These are phyloP conservation scores for Hyles euphorbiae DNA, from an alignment of 1,140 invertebrate species.

Conservation along the genomic window DNA sequence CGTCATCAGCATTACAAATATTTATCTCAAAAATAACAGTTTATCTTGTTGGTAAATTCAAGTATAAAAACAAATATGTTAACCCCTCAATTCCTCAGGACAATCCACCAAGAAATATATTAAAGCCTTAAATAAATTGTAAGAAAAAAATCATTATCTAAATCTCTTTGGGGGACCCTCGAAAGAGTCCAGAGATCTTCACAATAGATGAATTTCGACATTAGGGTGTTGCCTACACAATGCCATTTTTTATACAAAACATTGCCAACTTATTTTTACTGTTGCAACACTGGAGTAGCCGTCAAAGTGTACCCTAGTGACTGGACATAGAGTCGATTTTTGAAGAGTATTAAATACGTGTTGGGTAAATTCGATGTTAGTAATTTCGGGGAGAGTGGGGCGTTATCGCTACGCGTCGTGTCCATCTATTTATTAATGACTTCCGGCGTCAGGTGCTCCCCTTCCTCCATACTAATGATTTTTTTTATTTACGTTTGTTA, in stretches of 20 bases:
- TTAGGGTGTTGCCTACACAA: slow-evolving; percentile 48
- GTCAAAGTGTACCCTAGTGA: slow-evolving; percentile 16
- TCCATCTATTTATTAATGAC: slow-evolving; percentile 73
- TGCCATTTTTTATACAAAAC: slow-evolving; percentile 56
- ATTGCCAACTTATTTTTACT: slow-evolving; percentile 20
- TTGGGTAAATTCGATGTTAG: slow-evolving; percentile 15
- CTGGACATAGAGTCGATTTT: slow-evolving; percentile 13
- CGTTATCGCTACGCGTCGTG: slow-evolving; percentile 51
- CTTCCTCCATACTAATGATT: slow-evolving; percentile 38
- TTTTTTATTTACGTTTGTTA: slow-evolving; percentile 15
- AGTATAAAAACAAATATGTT: slow-evolving; percentile 4
- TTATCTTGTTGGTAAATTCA: background rate
- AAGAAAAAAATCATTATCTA: slow-evolving; percentile 37
- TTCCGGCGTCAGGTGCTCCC: slow-evolving; percentile 67
- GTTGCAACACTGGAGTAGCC: slow-evolving; percentile 12
- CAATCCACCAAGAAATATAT: slow-evolving; percentile 34
- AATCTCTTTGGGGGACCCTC: slow-evolving; percentile 49
- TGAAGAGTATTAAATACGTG: slow-evolving; percentile 6
- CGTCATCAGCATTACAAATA: too few relatives aligned
- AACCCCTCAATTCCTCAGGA: too few relatives aligned
- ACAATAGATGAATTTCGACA: slow-evolving; percentile 60
- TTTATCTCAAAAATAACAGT: too few relatives aligned
- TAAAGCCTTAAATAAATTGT: slow-evolving; percentile 34
- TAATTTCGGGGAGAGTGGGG: slow-evolving; percentile 62
- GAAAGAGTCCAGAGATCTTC: slow-evolving; percentile 54